Conservation (phyloP, 2,797 vertebrate species). For the Oreortyx pictus region DNA sequence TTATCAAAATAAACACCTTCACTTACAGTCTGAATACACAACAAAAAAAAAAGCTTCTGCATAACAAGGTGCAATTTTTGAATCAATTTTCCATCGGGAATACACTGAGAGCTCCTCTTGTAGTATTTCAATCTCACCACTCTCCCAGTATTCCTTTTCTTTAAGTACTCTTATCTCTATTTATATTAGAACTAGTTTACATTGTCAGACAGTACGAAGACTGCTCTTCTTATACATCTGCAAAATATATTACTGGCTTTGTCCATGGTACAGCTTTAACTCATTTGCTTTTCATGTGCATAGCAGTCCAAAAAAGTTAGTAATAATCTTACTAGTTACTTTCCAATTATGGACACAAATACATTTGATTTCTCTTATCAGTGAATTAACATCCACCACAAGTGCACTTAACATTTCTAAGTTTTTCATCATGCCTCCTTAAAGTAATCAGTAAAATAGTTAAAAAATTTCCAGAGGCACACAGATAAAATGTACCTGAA, state of each 20-base stretch:
- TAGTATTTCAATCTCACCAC: background rate
- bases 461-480: too few species aligned
- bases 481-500: slow-evolving; percentile 85
- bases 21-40: background rate
- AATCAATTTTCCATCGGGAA: background rate
- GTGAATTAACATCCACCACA: background rate
- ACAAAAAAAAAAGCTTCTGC: background rate
- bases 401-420: background rate
- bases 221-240: background rate
- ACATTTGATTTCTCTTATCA: background rate
- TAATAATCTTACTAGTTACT: background rate
- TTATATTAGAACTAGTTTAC: background rate
- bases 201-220: background rate
- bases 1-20: background rate
- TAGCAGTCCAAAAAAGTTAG: background rate
- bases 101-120: background rate
- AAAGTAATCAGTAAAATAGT: background rate
- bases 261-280: background rate
- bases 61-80: background rate
- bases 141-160: background rate
- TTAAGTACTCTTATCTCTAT: background rate
- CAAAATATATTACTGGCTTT: background rate
- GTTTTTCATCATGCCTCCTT: background rate
- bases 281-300: background rate
- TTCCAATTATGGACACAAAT: background rate